Conservation (phyloP, 2,113 vertebrate species). For the Hemiscyllium ocellatum region DNA sequence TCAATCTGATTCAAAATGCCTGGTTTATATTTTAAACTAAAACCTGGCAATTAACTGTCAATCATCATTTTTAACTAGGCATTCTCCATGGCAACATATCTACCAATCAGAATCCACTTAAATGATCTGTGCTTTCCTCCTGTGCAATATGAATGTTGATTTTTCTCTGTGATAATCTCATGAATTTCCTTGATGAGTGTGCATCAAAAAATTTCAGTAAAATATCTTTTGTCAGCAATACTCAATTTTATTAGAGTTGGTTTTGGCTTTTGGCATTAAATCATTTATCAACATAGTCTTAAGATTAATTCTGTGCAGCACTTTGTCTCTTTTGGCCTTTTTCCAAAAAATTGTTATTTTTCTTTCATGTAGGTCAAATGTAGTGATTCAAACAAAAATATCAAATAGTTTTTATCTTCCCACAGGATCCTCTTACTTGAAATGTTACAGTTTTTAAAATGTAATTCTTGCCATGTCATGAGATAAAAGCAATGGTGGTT, state of each 20-base stretch:
- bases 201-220: too few species aligned
- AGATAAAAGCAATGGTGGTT: not conserved
- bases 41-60: too few species aligned
- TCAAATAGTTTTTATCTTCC: not conserved
- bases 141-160: too few species aligned
- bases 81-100: too few species aligned
- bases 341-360: not conserved
- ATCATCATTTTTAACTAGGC: too few species aligned
- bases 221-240: too few species aligned
- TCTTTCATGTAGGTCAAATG: not conserved
- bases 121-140: too few species aligned
- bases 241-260: not conserved
- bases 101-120: too few species aligned
- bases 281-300: not conserved
- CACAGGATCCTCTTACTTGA: not conserved
- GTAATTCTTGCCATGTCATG: not conserved
- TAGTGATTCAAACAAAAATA: not conserved
- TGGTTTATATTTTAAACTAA: too few species aligned
- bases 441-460: not conserved
- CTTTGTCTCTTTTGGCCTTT: not conserved
- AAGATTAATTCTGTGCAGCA: not conserved
- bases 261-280: not conserved
- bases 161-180: too few species aligned
- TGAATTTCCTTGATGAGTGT: too few species aligned
- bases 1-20: too few species aligned